Evolutionary conservation across 1,140 invertebrate species (phyloP).

Genomic region (Papilio polyxenes): DNA sequence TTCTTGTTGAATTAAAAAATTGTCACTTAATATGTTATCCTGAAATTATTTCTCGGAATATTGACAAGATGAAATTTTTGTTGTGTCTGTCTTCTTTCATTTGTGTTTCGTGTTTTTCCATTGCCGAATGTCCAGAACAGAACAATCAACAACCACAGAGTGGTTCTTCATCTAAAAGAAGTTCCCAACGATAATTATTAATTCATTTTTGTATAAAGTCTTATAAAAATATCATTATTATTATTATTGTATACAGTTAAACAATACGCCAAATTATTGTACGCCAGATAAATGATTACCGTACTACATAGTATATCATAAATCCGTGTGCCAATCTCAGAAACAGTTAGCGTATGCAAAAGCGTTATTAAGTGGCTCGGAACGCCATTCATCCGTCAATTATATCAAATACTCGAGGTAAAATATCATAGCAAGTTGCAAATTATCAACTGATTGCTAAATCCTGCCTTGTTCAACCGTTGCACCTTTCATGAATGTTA

Average conservation of each 20-base stretch:
- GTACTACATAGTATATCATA: conserved; percentile 28
- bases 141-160: too few relatives aligned
- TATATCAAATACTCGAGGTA: conserved; percentile 36
- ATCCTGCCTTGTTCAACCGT: background rate
- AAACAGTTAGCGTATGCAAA: conserved; percentile 33
- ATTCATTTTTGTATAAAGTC: too few relatives aligned
- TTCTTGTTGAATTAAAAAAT: too few relatives aligned
- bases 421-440: conserved; percentile 32
- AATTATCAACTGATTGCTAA: conserved; percentile 15
- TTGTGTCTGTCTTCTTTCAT: too few relatives aligned
- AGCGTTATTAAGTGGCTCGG: conserved; percentile 26
- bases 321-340: conserved; percentile 28
- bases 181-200: too few relatives aligned
- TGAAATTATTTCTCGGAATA: too few relatives aligned
- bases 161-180: too few relatives aligned
- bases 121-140: too few relatives aligned
- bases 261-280: background rate
- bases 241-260: background rate
- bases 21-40: too few relatives aligned
- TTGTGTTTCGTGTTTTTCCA: too few relatives aligned
- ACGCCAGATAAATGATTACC: background rate
- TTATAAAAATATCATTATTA: too few relatives aligned
- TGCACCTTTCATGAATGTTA: background rate
- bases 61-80: too few relatives aligned
- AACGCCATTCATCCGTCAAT: conserved; percentile 36